These are phyloP conservation scores for Sitobion miscanthi DNA, from an alignment of 1,140 invertebrate genomes.

Conservation along the genomic window DNA sequence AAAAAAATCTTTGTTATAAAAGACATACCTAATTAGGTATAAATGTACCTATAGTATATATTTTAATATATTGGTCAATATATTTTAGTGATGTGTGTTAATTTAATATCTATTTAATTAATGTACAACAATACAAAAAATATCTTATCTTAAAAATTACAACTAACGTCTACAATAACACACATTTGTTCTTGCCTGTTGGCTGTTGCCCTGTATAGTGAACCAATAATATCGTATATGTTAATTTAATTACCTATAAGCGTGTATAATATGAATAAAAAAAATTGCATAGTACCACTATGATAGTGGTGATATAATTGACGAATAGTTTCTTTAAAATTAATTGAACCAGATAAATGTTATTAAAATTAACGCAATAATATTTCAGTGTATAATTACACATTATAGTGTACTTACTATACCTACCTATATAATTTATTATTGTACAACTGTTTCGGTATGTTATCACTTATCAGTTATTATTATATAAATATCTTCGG, in stretches of 20 bases:
- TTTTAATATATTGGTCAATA: background rate
- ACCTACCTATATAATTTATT: background rate
- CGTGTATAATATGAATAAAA: background rate
- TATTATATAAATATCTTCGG: too few species aligned
- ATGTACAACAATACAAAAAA: background rate
- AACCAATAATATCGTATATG: background rate
- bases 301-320: background rate
- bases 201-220: background rate
- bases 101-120: background rate
- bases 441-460: background rate
- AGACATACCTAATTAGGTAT: background rate
- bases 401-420: too few species aligned
- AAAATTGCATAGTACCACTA: background rate
- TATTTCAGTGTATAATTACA: background rate
- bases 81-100: background rate
- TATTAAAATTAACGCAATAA: background rate
- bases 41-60: background rate
- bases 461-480: background rate
- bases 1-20: background rate
- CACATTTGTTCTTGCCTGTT: background rate
- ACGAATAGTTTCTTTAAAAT: background rate
- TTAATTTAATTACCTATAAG: background rate
- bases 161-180: background rate
- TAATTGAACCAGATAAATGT: background rate
- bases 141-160: background rate